Evolutionary conservation across 2,888 invertebrate genomes (phyloP).

Genomic region (Bibio marci): DNA sequence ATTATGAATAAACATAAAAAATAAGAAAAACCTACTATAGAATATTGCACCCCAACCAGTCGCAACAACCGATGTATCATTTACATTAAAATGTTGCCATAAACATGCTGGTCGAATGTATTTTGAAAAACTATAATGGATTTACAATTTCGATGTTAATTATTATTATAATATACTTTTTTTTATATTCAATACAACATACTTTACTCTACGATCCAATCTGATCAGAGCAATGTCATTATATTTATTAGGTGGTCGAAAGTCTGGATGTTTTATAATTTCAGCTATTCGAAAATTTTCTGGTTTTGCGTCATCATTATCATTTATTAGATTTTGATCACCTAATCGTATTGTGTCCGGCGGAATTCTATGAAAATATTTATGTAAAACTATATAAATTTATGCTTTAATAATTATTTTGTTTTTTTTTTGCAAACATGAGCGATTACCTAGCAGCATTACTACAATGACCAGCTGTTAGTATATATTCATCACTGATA

Average conservation of each 20-base stretch:
- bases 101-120: conserved; percentile 26
- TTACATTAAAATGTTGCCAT: conserved; percentile 17
- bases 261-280: conserved; percentile 33
- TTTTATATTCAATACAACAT: no score
- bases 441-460: not conserved
- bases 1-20: no score
- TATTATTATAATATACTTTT: no score
- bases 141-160: no score
- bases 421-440: not conserved
- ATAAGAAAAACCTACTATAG: conserved; percentile 3
- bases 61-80: conserved; percentile 15
- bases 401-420: conserved; percentile 3
- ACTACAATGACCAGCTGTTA: conserved; percentile 10
- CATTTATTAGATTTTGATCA: conserved; percentile 27
- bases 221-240: conserved; percentile 41
- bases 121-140: conserved; percentile 13
- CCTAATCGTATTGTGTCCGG: conserved; percentile 35
- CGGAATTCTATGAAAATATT: conserved; percentile 26
- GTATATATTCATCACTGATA: conserved; percentile 21
- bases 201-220: conserved; percentile 18
- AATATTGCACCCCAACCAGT: conserved; percentile 11
- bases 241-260: conserved; percentile 33
- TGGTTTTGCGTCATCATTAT: conserved; percentile 23
- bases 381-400: no score
- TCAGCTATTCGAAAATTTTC: conserved; percentile 28